Base-by-base conservation (phyloP, 1,140 invertebrate genomes). In the Vollenhovia emeryi region DNA sequence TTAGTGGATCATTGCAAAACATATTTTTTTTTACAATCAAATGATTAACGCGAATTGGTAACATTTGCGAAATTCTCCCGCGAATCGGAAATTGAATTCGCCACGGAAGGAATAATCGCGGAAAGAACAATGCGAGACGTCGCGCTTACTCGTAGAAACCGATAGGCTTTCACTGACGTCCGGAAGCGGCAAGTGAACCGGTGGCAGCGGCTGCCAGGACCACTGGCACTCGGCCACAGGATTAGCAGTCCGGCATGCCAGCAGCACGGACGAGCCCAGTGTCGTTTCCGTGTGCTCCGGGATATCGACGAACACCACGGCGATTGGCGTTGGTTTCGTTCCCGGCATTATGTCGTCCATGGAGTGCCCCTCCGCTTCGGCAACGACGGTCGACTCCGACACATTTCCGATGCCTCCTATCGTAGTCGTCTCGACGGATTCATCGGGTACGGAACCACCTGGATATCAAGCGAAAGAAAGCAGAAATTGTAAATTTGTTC, bases 181-280 rank as follows among this genome's bases (percentile, higher is more conserved):
- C 57, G 94, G 94, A 87, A 93, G 90, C 48, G 94, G 94, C 50
- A 94, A 86, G 73, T 94, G 91, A 40, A 92, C 89, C 4, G 94
- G 94, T 3, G 94, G 93, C 27, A 95, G 84, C 33, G 94, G 92
- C 24, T 92, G 92, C 94, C 94, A 95, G 62, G 93, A 94, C 94
- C 94, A 95, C 64, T 93, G 94, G 52, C 94, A 95, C 69, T 95
- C 94, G 50, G 86, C 89, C 15, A 95, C 94, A 66, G 94, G 92
- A 86, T 90, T 89, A 9, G 89, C 87, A 5, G 94, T 94, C 73
- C 93, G 91, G 79, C 94, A 95, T 50, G 92, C 90, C 48, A 95
- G 84, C 40, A 95, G 78, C 4, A 95, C 93, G 43, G 94, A 94
- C 6, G 92, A 90, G 0, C 93, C 94, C 11, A 94, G 86, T 71